These are phyloP conservation scores for Crotalus tigris DNA, from an alignment of 2,113 vertebrate species.

Conservation along the genomic window DNA sequence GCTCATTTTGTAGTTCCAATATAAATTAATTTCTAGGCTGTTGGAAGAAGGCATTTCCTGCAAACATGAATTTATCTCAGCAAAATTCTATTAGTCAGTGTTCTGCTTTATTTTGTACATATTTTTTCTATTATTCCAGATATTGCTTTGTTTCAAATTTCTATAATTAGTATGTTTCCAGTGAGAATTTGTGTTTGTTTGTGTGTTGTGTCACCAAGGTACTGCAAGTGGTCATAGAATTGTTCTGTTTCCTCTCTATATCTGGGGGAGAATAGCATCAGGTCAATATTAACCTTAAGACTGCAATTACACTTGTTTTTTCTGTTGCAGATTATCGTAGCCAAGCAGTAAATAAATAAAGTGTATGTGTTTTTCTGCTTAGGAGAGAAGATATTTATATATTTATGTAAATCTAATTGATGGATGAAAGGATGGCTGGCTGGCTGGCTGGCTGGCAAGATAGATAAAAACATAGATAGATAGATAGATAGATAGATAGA, in stretches of 20 bases:
- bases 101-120: background rate
- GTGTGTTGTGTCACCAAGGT: background rate
- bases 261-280: background rate
- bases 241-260: background rate
- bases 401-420: background rate
- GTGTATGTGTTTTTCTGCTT: background rate
- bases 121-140: background rate
- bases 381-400: background rate
- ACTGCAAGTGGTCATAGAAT: background rate
- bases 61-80: background rate
- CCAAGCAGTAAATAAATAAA: background rate
- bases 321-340: background rate
- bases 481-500: too few relatives aligned
- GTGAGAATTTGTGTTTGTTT: background rate
- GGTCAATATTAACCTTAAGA: background rate
- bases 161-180: background rate
- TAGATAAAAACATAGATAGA: background rate
- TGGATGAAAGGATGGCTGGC: too few relatives aligned
- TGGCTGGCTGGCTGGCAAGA: background rate
- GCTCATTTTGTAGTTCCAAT: background rate
- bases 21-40: background rate
- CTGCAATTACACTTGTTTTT: background rate
- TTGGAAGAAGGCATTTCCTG: background rate
- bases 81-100: background rate
- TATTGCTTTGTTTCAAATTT: background rate